phyloP scores from a whole-genome alignment of 1,140 invertebrate genomes.

The Colletes latitarsis region DNA sequence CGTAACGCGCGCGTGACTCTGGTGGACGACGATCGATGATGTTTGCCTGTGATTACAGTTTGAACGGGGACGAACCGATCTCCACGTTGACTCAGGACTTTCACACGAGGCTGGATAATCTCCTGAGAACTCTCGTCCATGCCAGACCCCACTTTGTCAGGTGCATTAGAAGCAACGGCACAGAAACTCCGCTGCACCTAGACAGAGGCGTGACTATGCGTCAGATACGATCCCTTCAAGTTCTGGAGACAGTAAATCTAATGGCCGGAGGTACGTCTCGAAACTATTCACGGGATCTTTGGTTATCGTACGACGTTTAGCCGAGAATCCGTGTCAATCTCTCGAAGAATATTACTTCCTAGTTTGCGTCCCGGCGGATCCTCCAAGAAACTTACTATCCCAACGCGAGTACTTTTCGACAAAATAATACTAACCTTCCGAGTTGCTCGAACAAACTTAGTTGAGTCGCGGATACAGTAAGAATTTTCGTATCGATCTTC shows the following conservation, averaged over 20 bases:
- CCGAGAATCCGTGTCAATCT: not conserved
- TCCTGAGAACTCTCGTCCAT: constrained; percentile 94
- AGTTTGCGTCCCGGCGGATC: no score
- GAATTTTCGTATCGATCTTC: no score
- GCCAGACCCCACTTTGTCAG: constrained; percentile 96
- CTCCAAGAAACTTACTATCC: no score
- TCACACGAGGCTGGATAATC: constrained; percentile 94
- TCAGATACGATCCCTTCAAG: constrained; percentile 94
- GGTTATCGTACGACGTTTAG: not conserved
- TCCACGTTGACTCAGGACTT: constrained; percentile 97
- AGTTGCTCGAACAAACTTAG: no score
- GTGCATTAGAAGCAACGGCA: constrained; percentile 92
- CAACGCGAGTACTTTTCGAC: no score
- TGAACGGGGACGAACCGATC: constrained; percentile 93
- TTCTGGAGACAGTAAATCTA: constrained; percentile 96
- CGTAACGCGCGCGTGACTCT: not conserved
- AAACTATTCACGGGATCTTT: constrained; percentile 3
- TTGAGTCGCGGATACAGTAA: no score
- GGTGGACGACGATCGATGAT: not conserved
- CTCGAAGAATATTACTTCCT: not conserved
- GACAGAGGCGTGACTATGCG: constrained; percentile 90
- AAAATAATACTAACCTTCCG: no score
- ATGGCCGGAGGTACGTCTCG: constrained; percentile 89
- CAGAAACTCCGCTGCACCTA: constrained; percentile 89
- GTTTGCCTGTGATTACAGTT: constrained; percentile 74